phyloP scores from a whole-genome alignment of 2,888 invertebrate genomes.

The Pantelozetes paolii region DNA sequence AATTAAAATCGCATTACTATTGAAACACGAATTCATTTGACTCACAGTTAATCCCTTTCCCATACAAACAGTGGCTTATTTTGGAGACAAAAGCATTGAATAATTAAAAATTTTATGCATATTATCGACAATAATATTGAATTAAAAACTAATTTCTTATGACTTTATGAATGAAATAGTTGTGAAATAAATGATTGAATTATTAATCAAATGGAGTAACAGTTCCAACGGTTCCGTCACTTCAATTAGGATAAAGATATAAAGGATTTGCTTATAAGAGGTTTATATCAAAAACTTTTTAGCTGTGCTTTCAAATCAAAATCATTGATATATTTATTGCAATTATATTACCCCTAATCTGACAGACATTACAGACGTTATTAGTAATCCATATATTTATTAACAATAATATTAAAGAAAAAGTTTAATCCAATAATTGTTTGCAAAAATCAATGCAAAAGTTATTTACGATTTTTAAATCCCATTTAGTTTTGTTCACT shows the following conservation, averaged over 20 bases:
- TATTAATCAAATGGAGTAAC: neutral
- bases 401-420: conserved; percentile 3
- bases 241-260: neutral
- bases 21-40: conserved; percentile 25
- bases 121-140: neutral
- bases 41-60: neutral
- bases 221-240: conserved; percentile 27
- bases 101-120: conserved; percentile 19
- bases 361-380: no score
- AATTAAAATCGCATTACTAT: conserved; percentile 26
- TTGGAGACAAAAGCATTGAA: neutral
- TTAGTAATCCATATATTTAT: conserved; percentile 12
- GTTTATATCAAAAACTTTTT: neutral
- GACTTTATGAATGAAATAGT: no score
- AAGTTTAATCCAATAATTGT: neutral
- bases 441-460: neutral
- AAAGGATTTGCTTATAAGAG: neutral
- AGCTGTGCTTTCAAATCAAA: neutral
- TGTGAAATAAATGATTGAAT: no score
- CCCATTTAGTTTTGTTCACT: neutral
- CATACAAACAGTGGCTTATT: neutral
- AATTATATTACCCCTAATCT: conserved; percentile 17
- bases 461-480: conserved; percentile 9
- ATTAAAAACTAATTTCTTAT: conserved; percentile 12
- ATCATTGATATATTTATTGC: neutral